These are phyloP conservation scores for Solen grandis DNA, from an alignment of 1,140 invertebrate species.

Conservation along the genomic window DNA sequence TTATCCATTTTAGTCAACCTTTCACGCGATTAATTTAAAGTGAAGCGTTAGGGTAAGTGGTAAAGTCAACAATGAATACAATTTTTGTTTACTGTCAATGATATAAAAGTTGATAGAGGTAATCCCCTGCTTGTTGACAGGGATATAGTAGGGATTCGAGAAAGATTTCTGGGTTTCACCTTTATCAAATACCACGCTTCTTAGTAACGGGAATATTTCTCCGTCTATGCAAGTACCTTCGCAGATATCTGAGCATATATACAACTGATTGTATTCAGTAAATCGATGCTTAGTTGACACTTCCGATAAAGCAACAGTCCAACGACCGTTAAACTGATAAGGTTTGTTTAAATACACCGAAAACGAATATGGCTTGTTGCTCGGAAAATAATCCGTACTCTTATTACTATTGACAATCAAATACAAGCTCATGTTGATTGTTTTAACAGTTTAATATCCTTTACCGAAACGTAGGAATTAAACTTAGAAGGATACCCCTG, in stretches of 20 bases:
- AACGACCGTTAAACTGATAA: neutral
- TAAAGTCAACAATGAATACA: slow-evolving; percentile 2
- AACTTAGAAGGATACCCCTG: slow-evolving; percentile 14
- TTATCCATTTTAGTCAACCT: slow-evolving; percentile 8
- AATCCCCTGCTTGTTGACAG: neutral
- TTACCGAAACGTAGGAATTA: slow-evolving; percentile 1
- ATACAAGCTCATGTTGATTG: slow-evolving; percentile 6
- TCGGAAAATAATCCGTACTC: slow-evolving; percentile 9
- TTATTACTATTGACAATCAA: no score
- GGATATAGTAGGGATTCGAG: slow-evolving; percentile 3
- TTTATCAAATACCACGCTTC: neutral
- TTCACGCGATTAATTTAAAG: neutral
- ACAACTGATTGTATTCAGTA: slow-evolving; percentile 5
- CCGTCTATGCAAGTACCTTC: slow-evolving; percentile 1
- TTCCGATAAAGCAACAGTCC: slow-evolving; percentile 5
- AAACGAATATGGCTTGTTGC: slow-evolving; percentile 23
- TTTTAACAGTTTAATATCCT: slow-evolving; percentile 4
- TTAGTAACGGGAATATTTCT: neutral
- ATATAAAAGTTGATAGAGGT: slow-evolving; percentile 1
- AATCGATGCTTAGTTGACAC: neutral
- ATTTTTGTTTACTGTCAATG: neutral
- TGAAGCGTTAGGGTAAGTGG: neutral
- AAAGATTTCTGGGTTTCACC: neutral
- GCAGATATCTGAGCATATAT: slow-evolving; percentile 6
- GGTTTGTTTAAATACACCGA: neutral